These are phyloP conservation scores for Antheraea pernyi DNA, from an alignment of 1,140 invertebrate genomes.

Conservation along the genomic window DNA sequence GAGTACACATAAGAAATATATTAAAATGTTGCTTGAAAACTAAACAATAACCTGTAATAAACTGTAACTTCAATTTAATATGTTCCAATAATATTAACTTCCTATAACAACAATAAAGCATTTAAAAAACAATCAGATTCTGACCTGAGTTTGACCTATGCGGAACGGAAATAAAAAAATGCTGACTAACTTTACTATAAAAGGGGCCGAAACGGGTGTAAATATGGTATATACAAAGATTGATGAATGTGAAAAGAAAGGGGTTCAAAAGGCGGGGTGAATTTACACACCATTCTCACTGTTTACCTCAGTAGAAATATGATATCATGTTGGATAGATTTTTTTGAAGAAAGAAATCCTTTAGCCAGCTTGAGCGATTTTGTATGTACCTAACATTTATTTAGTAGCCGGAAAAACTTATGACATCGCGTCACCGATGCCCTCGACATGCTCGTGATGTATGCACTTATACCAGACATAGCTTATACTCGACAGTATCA, in stretches of 20 bases:
- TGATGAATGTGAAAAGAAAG: constrained; percentile 2
- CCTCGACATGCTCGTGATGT: no score
- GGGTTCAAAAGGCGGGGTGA: not conserved
- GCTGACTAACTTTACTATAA: not conserved
- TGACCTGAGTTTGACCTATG: not conserved
- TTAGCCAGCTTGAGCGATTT: no score
- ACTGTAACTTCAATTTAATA: not conserved
- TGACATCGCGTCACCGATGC: no score
- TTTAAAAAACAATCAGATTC: not conserved
- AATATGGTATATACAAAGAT: not conserved
- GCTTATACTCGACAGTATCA: no score
- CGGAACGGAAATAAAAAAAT: not conserved
- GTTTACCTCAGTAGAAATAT: not conserved
- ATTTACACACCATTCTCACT: not conserved
- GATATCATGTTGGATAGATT: not conserved
- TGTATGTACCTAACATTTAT: no score
- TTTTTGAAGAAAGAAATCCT: not conserved
- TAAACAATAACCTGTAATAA: not conserved
- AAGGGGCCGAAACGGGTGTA: not conserved
- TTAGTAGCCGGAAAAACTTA: no score
- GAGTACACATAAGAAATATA: not conserved
- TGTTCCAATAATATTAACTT: not conserved
- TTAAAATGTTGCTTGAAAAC: no score
- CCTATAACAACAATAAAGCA: not conserved
- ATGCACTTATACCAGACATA: no score